Percentiles rank a stretch among this genome's conserved stretches.
phyloP scores from a whole-genome alignment of 37 sponge, comb jelly and placozoan genomes.

The Geodia barretti region DNA sequence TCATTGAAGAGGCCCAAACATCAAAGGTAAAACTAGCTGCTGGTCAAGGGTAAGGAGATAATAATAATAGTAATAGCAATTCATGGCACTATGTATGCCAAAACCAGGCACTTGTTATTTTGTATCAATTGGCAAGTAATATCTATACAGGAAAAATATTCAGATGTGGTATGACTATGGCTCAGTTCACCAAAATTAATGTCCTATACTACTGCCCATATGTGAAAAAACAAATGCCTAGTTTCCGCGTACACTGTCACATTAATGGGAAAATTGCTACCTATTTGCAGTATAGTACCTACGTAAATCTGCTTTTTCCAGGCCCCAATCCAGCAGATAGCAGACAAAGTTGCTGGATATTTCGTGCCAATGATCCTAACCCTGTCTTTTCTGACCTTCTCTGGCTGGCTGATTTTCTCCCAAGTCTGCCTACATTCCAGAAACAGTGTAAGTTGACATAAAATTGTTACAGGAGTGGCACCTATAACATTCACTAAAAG shows the following conservation, averaged over 20 bases:
- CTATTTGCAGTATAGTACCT: neutral
- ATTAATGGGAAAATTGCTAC: neutral
- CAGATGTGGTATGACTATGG: neutral
- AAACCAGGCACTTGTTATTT: too few relatives aligned
- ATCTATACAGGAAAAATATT: too few relatives aligned
- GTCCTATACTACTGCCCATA: neutral
- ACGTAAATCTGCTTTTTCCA: conserved; percentile 1
- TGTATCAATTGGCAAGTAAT: too few relatives aligned
- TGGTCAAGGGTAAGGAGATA: neutral
- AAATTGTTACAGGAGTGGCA: too few relatives aligned
- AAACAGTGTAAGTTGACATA: too few relatives aligned
- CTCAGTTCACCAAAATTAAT: neutral
- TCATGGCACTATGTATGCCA: neutral
- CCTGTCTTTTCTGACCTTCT: conserved; percentile 58
- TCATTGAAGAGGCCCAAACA: conserved; percentile 88
- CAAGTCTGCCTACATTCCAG: conserved; percentile 1
- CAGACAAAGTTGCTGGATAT: conserved; percentile 75
- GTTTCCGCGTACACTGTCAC: neutral
- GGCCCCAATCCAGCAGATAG: conserved; percentile 81
- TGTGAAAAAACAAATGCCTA: neutral
- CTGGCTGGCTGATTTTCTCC: conserved; percentile 48
- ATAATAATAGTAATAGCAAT: neutral
- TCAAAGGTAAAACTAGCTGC: conserved; percentile 53
- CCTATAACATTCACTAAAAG: too few relatives aligned
- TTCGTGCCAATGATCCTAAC: conserved; percentile 66